Conservation (phyloP, 1,140 invertebrate genomes). For the Bombus turneri region DNA sequence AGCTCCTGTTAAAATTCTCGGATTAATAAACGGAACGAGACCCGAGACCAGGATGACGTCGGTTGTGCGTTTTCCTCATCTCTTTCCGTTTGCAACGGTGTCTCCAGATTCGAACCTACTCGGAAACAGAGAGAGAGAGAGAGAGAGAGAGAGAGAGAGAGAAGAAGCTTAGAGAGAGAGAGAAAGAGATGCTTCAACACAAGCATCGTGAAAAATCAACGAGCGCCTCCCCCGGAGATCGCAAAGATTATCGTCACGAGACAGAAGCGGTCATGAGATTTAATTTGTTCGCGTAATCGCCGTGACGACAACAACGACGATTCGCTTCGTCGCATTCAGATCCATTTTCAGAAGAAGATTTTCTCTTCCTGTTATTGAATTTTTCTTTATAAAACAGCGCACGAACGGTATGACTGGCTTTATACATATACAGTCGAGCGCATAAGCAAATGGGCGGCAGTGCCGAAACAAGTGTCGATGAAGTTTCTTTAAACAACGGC, state of each 20-base stretch:
- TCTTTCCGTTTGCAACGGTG: not conserved
- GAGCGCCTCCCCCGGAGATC: too few species aligned
- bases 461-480: too few species aligned
- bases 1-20: conserved; percentile 35
- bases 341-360: not conserved
- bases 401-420: too few species aligned
- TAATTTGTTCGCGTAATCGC: conserved; percentile 5
- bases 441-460: too few species aligned
- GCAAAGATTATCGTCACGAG: not conserved
- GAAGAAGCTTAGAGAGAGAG: not conserved
- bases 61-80: not conserved
- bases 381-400: not conserved
- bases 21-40: conserved; percentile 41
- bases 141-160: not conserved
- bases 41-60: not conserved
- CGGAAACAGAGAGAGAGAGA: not conserved
- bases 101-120: not conserved
- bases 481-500: too few species aligned
- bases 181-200: not conserved
- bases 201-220: conserved; percentile 1
- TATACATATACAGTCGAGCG: not conserved
- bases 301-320: too few species aligned
- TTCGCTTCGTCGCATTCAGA: not conserved
- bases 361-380: conserved; percentile 17
- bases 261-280: not conserved